Evolutionary conservation across 2,113 vertebrate species (phyloP).

Genomic region (Collichthys lucidus): DNA sequence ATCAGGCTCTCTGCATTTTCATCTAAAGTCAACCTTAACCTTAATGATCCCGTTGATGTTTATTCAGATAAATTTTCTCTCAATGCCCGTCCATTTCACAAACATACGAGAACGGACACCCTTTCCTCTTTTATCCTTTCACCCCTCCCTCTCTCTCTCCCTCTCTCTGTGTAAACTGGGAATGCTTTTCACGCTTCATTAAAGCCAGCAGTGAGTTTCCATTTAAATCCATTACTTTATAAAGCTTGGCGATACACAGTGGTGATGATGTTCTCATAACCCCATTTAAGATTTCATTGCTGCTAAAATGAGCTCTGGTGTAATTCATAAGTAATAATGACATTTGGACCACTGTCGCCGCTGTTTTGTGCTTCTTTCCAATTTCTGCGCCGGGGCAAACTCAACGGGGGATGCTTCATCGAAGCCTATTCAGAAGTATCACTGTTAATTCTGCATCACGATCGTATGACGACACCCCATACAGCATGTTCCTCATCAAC

Average conservation of each 20-base stretch:
- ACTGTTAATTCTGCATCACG: conserved; percentile 19
- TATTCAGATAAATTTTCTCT: conserved; percentile 9
- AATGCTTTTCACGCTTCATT: conserved; percentile 76
- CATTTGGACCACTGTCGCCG: conserved; percentile 46
- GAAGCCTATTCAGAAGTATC: conserved; percentile 9
- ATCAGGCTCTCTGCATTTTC: not conserved
- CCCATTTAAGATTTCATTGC: conserved; percentile 72
- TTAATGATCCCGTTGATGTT: not conserved
- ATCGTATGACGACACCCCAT: not conserved
- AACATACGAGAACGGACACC: conserved; percentile 20
- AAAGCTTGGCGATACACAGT: conserved; percentile 66
- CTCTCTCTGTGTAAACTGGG: conserved; percentile 61
- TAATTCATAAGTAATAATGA: conserved; percentile 70
- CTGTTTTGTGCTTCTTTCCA: conserved; percentile 20
- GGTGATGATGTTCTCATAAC: conserved; percentile 71
- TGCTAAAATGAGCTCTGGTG: conserved; percentile 63
- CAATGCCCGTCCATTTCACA: conserved; percentile 8
- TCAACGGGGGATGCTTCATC: conserved; percentile 16
- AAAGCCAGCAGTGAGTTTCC: conserved; percentile 59
- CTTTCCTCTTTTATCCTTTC: conserved; percentile 39
- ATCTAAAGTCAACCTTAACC: not conserved
- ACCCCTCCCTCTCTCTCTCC: conserved; percentile 4
- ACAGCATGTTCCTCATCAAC: conserved; percentile 18
- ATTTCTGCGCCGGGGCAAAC: conserved; percentile 7
- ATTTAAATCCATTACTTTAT: conserved; percentile 75